Evolutionary conservation across 2,113 vertebrate species (phyloP), one percentile per base, ranked within the genome.

Genomic region (Anser brachyrhynchus): DNA sequence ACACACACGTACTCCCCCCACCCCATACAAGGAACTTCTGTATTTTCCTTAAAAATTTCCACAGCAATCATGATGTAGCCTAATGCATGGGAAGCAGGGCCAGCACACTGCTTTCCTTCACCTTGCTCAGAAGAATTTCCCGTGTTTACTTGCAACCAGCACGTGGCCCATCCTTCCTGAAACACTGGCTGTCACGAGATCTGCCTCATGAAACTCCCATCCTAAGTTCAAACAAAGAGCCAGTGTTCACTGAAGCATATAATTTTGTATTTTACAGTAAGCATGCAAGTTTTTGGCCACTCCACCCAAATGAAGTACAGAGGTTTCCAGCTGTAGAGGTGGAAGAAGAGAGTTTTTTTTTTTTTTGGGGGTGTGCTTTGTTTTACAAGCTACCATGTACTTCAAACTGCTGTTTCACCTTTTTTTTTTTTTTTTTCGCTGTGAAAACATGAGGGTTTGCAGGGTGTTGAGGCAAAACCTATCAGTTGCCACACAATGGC

Each of bases 201-300:
- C 54, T 2, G 5, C 82, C 89, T 89, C 61, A 49, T 71, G 76
- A 76, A 77, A 57, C 51, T 92, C 71, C 87, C 39, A 65, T 91
- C 93, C 76, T 65, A 66, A 79, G 84, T 78, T 78, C 74, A 88
- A 93, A 95, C 87, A 94, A 95, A 95, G 94, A 89, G 54, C 64
- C 76, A 74, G 54, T 93, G 89, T 96, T 94, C 91, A 57, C 51
- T 20, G 55, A 90, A 75, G 78, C 84, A 52, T 87, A 91, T 79
- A 8, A 29, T 44, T 87, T 81, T 66, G 21, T 10, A 81, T 51
- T 18, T 85, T 77, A 66, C 46, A 21, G 67, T 49, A 80, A 83
- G 73, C 39, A 44, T 12, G 41, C 31, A 58, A 62, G 76, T 89
- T 93, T 96, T 71, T 71, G 87, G 67, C 46, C 49, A 39, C 70